Base-by-base conservation (phyloP, 2,113 vertebrate genomes). In the Hepsetus odoe region DNA sequence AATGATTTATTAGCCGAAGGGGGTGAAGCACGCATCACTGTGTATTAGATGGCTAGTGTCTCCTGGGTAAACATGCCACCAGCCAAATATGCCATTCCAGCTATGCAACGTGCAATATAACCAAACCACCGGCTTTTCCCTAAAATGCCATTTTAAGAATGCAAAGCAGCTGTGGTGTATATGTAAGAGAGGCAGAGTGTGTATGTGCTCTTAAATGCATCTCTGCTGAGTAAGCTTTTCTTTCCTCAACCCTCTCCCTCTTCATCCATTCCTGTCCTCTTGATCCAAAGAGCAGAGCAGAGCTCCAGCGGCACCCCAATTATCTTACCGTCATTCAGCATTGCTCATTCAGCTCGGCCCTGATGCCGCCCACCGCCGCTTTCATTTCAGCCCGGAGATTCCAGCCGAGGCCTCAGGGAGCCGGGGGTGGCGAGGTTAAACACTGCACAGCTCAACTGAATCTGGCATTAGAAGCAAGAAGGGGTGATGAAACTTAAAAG, bases 1-100 rank as follows among this genome's bases (percentile, higher is more conserved):
- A n/a, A 82, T 86, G 91, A 92, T 90, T 91, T 90, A 90, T 87
- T 80, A 90, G 87, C 85, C 69, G 72, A 80, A 84, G 87, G 66
- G 20, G 59, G 80, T 79, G 86, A 88, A 84, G 85, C 88, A 74
- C 67, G 79, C 84, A 84, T 85, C 88, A 87, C 76, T 55, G 66
- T 67, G 22, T 55, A 22, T 5, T 22, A 22, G 51, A 20, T 55
- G 24, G 42, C 74, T 85, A 85, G 69, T 72, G 72, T 83, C 89
- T 86, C 85, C 12, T 79, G 85, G 88, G 85, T 90, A 90, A 91
- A 88, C 89, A 87, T 64, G 30, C 78, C 26, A 26, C 75, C 53
- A 58, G 26, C 26, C 58, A 73, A 66, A 51, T 82, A 77, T 76
- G 44, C 76, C 71, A 33, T 77, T 84, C 62, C 79, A 33, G 70